Evolutionary conservation across 2,113 vertebrate species (phyloP), one percentile per base, ranked within the genome.

Genomic region (Cariama cristata): DNA sequence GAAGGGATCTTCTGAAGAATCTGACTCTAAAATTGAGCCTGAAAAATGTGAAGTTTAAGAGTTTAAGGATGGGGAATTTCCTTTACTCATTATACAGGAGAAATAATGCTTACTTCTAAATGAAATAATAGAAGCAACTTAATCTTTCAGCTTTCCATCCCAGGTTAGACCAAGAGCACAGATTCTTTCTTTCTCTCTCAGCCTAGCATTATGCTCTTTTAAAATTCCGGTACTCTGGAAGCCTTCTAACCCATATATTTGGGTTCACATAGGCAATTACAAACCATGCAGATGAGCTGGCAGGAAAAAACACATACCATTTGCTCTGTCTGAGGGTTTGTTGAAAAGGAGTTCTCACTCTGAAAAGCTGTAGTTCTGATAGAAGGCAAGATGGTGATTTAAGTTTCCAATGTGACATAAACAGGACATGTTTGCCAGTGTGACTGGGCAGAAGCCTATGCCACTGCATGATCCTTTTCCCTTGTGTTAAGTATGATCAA

Each of bases 201-300:
- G 56, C 3, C 0, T 1, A 49, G 8, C 1, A 9, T 6, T 27
- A 27, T 6, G 1, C 1, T 23, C n/a, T 80, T 69, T 38, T 1
- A 20, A 50, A 69, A 76, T 35, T 33, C 27, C 21, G 50, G 3
- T 60, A 4, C 38, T 38, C 4, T 59, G 11, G 19, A 59, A 59
- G 42, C 11, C 20, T n/a, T 28, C 9, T 38, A 86, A 35, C 15
- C 3, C 6, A 4, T 32, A 9, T 24, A 26, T 49, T 74, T 71
- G 35, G 3, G 4, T 73, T 69, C 27, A 17, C 53, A 10, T 4
- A 49, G 27, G 4, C 8, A 27, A 15, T 52, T 42, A 58, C 3
- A 9, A 50, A 52, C n/a, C 5, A 14, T 40, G 23, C 3, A 38
- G 17, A 38, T n/a, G 22, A 88, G 8, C 11, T 56, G 56, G 6